These are phyloP conservation scores for Chionis minor DNA, from an alignment of 2,113 vertebrate species.

Conservation along the genomic window DNA sequence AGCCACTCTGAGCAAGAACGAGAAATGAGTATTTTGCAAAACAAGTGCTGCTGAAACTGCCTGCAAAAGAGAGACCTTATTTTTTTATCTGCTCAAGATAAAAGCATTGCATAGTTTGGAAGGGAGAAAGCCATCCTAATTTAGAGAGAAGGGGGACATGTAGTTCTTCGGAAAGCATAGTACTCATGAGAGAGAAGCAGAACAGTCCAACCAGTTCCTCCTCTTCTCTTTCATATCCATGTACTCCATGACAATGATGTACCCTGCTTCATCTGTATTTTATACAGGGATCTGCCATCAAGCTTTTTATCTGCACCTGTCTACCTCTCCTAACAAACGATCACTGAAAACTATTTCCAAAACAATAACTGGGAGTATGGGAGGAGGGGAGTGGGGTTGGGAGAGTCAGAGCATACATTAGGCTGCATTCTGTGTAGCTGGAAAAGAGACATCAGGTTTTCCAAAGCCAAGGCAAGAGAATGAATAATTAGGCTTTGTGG, in stretches of 20 bases:
- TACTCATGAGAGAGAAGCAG: background rate
- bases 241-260: background rate
- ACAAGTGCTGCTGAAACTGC: background rate
- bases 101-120: background rate
- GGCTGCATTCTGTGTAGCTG: background rate
- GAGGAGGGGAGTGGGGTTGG: background rate
- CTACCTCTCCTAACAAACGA: background rate
- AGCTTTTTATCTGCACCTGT: background rate
- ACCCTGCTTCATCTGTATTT: background rate
- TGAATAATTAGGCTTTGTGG: background rate
- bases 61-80: background rate
- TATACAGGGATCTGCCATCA: background rate
- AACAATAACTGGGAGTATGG: background rate
- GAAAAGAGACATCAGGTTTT: background rate
- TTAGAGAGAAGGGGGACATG: background rate
- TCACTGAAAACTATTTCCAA: background rate
- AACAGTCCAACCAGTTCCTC: background rate
- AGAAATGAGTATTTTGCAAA: background rate
- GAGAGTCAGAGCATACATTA: background rate
- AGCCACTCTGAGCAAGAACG: background rate
- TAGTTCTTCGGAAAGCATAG: background rate
- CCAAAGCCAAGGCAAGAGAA: background rate
- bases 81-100: background rate
- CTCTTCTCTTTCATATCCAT: background rate
- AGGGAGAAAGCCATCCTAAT: background rate